A percentile compares a stretch with the other conserved stretches of the same genome.
Evolutionary conservation across 2,888 invertebrate genomes (phyloP).

Genomic region (Willowsia nigromaculata): DNA sequence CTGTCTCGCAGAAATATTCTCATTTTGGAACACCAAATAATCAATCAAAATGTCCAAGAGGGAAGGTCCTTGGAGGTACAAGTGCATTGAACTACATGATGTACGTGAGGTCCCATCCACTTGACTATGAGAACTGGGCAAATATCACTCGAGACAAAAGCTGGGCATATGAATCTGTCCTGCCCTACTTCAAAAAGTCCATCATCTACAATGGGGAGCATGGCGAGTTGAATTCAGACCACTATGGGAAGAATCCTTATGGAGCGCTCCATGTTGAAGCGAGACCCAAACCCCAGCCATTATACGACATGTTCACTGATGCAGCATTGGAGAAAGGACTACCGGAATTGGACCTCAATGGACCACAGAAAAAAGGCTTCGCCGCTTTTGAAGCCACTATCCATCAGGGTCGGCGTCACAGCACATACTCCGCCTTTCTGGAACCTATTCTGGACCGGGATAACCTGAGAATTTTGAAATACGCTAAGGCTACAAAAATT

Average conservation of each 20-base stretch:
- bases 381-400: constrained; percentile 64
- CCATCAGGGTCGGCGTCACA: constrained; percentile 67
- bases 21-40: background rate
- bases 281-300: constrained; percentile 32
- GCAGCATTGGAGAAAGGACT: constrained; percentile 72
- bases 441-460: constrained; percentile 85
- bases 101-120: background rate
- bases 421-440: constrained; percentile 71
- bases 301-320: constrained; percentile 57
- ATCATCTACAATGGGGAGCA: background rate
- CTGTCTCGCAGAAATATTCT: background rate
- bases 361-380: constrained; percentile 70
- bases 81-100: constrained; percentile 61
- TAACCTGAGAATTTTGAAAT: constrained; percentile 91
- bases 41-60: background rate
- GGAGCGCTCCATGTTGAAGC: background rate
- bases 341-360: constrained; percentile 72
- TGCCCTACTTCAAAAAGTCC: constrained; percentile 28
- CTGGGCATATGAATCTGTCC: background rate
- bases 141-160: background rate
- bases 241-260: background rate
- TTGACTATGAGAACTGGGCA: background rate
- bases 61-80: background rate
- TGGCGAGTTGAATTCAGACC: background rate
- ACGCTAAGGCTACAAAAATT: constrained; percentile 89